Conservation (phyloP, 2,888 invertebrate genomes). For the Nomada fucata region DNA sequence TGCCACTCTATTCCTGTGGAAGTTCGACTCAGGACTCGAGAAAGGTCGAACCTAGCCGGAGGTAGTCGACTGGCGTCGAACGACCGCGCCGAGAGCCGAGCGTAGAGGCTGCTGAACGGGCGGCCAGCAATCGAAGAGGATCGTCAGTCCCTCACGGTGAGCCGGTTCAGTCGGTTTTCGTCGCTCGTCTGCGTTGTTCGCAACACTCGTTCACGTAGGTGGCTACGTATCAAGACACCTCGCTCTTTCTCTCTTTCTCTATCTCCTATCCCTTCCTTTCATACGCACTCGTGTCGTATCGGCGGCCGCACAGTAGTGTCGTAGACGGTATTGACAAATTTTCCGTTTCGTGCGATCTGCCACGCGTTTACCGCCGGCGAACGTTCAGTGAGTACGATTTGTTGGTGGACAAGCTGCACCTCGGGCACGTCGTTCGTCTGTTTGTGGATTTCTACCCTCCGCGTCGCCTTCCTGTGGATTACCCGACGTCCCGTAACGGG, state of each 20-base stretch:
- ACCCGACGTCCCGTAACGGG: conserved; percentile 60
- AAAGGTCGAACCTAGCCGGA: conserved; percentile 59
- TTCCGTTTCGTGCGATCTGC: neutral
- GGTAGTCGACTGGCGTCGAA: conserved; percentile 59
- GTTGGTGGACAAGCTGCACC: conserved; percentile 56
- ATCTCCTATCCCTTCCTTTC: neutral
- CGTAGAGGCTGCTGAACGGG: conserved; percentile 53
- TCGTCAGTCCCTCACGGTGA: conserved; percentile 73
- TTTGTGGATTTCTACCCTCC: conserved; percentile 63
- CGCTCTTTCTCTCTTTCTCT: conserved; percentile 18
- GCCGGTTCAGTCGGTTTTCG: conserved; percentile 70
- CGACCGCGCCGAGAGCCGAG: conserved; percentile 58
- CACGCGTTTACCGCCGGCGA: conserved; percentile 20
- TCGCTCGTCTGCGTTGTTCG: conserved; percentile 37
- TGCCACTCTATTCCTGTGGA: conserved; percentile 15
- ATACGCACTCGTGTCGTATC: conserved; percentile 29
- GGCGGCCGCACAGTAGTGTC: conserved; percentile 8
- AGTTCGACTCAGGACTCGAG: conserved; percentile 44
- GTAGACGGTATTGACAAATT: neutral
- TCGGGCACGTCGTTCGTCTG: conserved; percentile 27
- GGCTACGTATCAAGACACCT: conserved; percentile 36
- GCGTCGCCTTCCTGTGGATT: conserved; percentile 63
- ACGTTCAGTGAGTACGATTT: conserved; percentile 66
- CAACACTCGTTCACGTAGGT: conserved; percentile 45
- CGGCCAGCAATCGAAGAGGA: conserved; percentile 49